Conservation (phyloP, 2,797 vertebrate species). For the Typhlichthys subterraneus region DNA sequence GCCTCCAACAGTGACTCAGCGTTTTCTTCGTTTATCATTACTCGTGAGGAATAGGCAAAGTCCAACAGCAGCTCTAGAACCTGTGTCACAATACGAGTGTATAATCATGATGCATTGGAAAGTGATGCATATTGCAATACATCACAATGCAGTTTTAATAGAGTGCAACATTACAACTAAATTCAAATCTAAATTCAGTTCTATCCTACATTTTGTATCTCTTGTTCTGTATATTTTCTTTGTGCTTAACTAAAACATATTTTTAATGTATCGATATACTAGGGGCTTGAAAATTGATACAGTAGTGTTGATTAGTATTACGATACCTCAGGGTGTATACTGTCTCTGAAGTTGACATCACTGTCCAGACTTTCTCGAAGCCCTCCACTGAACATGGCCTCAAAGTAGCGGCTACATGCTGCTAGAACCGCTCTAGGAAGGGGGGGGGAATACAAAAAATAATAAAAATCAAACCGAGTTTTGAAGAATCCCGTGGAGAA, state of each 20-base stretch:
- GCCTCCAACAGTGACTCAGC: constrained; percentile 92
- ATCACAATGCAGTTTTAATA: too few relatives aligned
- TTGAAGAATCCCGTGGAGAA: too few relatives aligned
- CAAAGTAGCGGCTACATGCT: constrained; percentile 93
- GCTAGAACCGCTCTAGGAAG: constrained; percentile 83
- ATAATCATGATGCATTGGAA: too few relatives aligned
- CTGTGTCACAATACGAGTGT: constrained; percentile 15
- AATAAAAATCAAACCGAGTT: not conserved
- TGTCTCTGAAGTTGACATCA: constrained; percentile 91
- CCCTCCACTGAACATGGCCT: constrained; percentile 95
- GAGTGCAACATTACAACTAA: too few relatives aligned
- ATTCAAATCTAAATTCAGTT: too few relatives aligned
- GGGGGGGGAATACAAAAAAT: too few relatives aligned
- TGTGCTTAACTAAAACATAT: not conserved
- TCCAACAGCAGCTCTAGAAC: constrained; percentile 92
- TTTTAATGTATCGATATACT: too few relatives aligned
- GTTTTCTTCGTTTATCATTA: constrained; percentile 93
- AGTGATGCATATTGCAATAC: too few relatives aligned
- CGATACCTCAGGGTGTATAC: constrained; percentile 86
- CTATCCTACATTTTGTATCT: too few relatives aligned
- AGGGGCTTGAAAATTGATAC: too few relatives aligned
- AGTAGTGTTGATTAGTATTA: not conserved
- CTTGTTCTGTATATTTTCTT: not conserved
- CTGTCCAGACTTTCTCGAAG: constrained; percentile 89
- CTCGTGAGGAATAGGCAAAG: constrained; percentile 91